These are phyloP conservation scores for Hypercompe scribonia DNA, from an alignment of 2,888 invertebrate genomes.

Conservation along the genomic window DNA sequence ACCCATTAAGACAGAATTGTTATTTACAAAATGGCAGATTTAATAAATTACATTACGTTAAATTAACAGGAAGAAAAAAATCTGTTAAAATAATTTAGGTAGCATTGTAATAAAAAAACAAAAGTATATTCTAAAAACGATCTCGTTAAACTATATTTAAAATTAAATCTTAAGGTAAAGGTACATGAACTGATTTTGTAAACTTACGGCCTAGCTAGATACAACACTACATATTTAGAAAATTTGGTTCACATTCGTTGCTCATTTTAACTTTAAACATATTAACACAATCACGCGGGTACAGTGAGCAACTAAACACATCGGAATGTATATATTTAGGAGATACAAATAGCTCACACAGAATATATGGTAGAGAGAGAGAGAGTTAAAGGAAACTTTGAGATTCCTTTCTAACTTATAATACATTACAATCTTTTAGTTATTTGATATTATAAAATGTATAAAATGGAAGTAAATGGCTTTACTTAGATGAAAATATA, in stretches of 20 bases:
- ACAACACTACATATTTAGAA: slow-evolving; percentile 77
- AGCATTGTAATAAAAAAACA: slow-evolving; percentile 28
- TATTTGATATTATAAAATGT: slow-evolving; percentile 60
- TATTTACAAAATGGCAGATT: slow-evolving; percentile 59
- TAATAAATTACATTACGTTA: slow-evolving; percentile 40
- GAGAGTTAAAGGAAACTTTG: slow-evolving; percentile 57
- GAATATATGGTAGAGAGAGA: slow-evolving; percentile 42
- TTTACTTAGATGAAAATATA: slow-evolving; percentile 60
- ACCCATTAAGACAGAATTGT: slow-evolving; percentile 44
- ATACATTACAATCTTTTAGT: slow-evolving; percentile 47
- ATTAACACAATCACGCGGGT: slow-evolving; percentile 59
- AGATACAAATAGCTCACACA: slow-evolving; percentile 58
- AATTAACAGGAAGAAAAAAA: slow-evolving; percentile 39
- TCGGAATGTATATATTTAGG: slow-evolving; percentile 77
- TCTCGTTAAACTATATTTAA: slow-evolving; percentile 36
- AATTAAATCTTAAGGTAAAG: slow-evolving; percentile 54
- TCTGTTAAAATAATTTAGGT: slow-evolving; percentile 37
- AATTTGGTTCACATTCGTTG: slow-evolving; percentile 87
- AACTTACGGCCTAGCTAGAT: slow-evolving; percentile 79
- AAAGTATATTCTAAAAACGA: slow-evolving; percentile 27
- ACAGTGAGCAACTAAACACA: slow-evolving; percentile 72
- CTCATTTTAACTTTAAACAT: slow-evolving; percentile 72
- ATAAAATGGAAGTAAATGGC: slow-evolving; percentile 54
- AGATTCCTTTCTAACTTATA: slow-evolving; percentile 64
- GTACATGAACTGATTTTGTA: slow-evolving; percentile 64